Conservation (phyloP, 2,797 vertebrate genomes). For the Silurus aristotelis region DNA sequence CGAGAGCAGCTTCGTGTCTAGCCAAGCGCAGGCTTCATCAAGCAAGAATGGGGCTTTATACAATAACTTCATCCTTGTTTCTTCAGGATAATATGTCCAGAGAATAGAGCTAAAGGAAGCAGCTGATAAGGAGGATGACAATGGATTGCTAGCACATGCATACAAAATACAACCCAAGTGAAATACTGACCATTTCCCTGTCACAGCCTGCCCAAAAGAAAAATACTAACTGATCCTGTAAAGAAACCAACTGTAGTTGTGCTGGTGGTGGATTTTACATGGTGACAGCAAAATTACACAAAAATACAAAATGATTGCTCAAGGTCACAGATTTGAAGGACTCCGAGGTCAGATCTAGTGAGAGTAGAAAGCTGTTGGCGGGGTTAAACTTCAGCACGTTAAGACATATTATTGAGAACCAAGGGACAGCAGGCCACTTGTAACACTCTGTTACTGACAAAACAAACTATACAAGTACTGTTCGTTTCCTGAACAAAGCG, state of each 20-base stretch:
- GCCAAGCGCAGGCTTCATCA: slow-evolving; percentile 48
- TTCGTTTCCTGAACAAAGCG: slow-evolving; percentile 37
- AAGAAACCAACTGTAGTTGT: neutral
- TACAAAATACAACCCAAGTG: neutral
- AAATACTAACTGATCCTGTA: neutral
- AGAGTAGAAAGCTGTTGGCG: slow-evolving; percentile 30
- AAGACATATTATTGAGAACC: slow-evolving; percentile 43
- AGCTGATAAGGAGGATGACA: slow-evolving; percentile 2
- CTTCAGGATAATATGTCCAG: slow-evolving; percentile 39
- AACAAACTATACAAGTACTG: slow-evolving; percentile 31
- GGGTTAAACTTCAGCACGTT: slow-evolving; percentile 43
- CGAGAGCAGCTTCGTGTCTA: slow-evolving; percentile 51
- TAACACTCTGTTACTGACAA: slow-evolving; percentile 42
- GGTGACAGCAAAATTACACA: slow-evolving; percentile 25
- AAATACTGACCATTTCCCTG: slow-evolving; percentile 1
- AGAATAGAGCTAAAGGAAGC: neutral
- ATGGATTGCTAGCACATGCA: neutral
- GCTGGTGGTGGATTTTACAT: neutral
- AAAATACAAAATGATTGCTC: neutral
- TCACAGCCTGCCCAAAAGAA: neutral
- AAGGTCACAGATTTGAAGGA: too few relatives aligned
- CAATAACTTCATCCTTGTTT: slow-evolving; percentile 44
- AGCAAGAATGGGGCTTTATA: slow-evolving; percentile 46
- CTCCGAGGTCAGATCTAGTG: slow-evolving; percentile 46
- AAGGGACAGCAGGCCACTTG: slow-evolving; percentile 41